Percentiles rank a stretch among this genome's conserved stretches.
phyloP scores from a whole-genome alignment of 2,797 vertebrate genomes.

The Rhynchotus rufescens region DNA sequence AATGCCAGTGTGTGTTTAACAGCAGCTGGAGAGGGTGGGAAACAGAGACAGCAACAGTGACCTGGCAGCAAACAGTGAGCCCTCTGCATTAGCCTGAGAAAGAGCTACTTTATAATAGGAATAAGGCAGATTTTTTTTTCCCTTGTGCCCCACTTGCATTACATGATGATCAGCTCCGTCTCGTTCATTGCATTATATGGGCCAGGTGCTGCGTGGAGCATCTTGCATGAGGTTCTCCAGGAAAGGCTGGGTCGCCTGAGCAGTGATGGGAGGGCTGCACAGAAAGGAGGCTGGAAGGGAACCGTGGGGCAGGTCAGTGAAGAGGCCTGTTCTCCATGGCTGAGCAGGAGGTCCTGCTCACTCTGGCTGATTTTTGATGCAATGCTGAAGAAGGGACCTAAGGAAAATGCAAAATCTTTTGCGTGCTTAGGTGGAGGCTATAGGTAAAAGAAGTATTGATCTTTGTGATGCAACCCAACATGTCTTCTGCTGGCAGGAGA shows the following conservation, averaged over 20 bases:
- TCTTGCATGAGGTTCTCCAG: background rate
- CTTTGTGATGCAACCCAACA: background rate
- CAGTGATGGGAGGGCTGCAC: background rate
- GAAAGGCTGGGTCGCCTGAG: background rate
- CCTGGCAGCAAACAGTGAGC: background rate
- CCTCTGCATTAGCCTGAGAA: background rate
- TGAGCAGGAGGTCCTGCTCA: background rate
- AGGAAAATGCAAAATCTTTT: background rate
- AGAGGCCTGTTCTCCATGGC: background rate
- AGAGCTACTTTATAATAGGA: background rate
- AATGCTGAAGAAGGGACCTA: background rate
- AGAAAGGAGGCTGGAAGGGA: background rate
- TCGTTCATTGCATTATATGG: fast-evolving
- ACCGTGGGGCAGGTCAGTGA: background rate
- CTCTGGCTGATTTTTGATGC: background rate
- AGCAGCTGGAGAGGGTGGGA: background rate
- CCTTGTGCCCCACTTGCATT: background rate
- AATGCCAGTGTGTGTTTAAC: background rate
- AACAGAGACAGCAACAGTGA: background rate
- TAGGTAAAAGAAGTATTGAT: background rate
- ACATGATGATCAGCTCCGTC: background rate
- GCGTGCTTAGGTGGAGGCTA: too few relatives aligned
- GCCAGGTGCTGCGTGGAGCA: background rate
- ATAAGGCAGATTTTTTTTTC: background rate
- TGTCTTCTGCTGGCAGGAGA: background rate